These are phyloP conservation scores for Meteorus colon DNA, from an alignment of 2,888 invertebrate species.

Conservation along the genomic window DNA sequence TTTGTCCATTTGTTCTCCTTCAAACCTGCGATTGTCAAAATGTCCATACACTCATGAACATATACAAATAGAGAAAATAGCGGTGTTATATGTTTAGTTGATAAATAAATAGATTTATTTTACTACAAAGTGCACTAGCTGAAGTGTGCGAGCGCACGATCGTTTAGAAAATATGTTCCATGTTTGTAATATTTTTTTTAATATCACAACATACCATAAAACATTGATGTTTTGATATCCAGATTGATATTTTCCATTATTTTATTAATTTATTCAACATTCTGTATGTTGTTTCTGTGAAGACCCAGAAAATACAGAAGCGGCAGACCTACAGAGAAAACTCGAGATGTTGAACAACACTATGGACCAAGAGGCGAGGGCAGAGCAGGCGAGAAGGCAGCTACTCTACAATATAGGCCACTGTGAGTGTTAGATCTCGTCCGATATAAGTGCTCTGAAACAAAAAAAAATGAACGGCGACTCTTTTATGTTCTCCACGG, in stretches of 20 bases:
- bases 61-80: too few relatives aligned
- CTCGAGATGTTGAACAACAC: conserved; percentile 92
- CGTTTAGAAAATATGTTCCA: conserved; percentile 38
- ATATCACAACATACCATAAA: background rate
- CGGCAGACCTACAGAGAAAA: conserved; percentile 91
- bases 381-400: conserved; percentile 85
- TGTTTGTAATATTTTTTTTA: conserved; percentile 4
- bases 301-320: conserved; percentile 92
- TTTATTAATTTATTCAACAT: conserved; percentile 21
- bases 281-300: conserved; percentile 63
- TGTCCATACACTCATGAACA: too few relatives aligned
- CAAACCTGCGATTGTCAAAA: too few relatives aligned
- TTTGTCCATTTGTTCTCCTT: too few relatives aligned
- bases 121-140: conserved; percentile 59
- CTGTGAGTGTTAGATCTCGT: conserved; percentile 78
- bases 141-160: background rate
- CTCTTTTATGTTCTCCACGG: too few relatives aligned
- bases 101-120: too few relatives aligned
- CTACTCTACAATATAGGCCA: conserved; percentile 86
- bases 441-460: conserved; percentile 12
- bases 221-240: background rate
- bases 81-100: too few relatives aligned
- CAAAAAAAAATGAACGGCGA: conserved; percentile 4
- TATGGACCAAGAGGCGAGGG: conserved; percentile 88
- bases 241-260: background rate